Base-by-base conservation (phyloP, 2,888 invertebrate genomes). In the Conistra vaccinii region DNA sequence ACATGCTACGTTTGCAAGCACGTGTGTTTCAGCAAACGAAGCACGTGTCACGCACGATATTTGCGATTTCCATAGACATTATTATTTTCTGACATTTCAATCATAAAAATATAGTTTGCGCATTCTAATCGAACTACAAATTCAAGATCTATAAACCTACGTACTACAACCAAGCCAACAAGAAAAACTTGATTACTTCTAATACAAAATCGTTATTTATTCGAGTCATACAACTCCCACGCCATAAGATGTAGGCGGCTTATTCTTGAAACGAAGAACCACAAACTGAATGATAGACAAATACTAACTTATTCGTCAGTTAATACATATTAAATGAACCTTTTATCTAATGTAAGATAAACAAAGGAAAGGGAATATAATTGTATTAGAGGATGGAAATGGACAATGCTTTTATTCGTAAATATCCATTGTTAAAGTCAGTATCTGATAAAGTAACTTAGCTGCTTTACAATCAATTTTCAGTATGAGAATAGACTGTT, bases 241-340 rank as follows among this genome's bases (percentile, higher is more conserved):
- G 48, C 23, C 55, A 4, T 32, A 61, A 12, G 0, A 29, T 60
- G 73, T 65, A 80, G 58, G 58, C 39, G 58, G 73, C 20, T 73
- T 63, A 58, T 48, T 60, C 51, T 32, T 55, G 32, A 62, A 17
- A 32, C 9, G 12, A 51, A 76, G 51, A 35, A n/a, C 57, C 29
- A 62, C 51, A 51, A 61, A 67, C 58, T 53, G 45, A 65, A 75
- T 62, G 32, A 14, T 62, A 67, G 10, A 53, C 57, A 62, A 75
- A 76, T 42, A 67, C 66, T 20, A 29, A 55, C 23, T 62, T 66
- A 74, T 81, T 78, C 76, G 2, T 23, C 58, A 51, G 32, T 55
- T 73, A 57, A 75, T 75, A 76, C 48, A 80, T 80, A 68, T n/a
- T 81, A 39, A 74, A 74, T 67, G 3, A 39, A 48, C 78, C 73